Base-by-base conservation (phyloP, 2,888 invertebrate genomes). In the Podotricha telesiphe region DNA sequence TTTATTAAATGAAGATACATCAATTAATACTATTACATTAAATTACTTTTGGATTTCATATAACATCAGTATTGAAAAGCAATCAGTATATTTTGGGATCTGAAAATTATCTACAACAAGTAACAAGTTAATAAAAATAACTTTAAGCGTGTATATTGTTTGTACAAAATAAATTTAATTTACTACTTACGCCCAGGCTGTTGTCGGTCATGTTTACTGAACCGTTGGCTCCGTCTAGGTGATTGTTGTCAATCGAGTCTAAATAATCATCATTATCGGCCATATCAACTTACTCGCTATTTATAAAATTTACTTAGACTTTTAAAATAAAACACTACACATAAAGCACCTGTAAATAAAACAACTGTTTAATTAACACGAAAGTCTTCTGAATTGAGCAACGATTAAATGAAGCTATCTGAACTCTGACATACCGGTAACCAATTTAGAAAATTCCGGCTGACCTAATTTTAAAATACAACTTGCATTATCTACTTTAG, bases 211-310 rank as follows among this genome's bases (percentile, higher is more conserved):
- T 91, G 77, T 91, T 93, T 77, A 93, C 76, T 76, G 93, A 93
- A 78, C 95, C 95, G 90, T 95, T 95, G 73, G 94, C 93, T 79
- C 94, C 95, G 83, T 94, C 95, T 81, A 94, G 90, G 74, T 92
- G 92, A 88, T 92, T 91, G 85, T 89, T 91, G 79, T 92, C 92
- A 82, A 92, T 87, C 74, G 92, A 86, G 78, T 93, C 92, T 83
- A 91, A 86, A 90, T 89, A 92, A 81, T 93, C 93, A 82, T 91
- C 92, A 88, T 90, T 92, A 82, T 92, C 92, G 80, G 92, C 92
- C 92, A 92, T 92, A 81, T 85, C 87, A 83, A 84, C 82, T 77
- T 77, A 75, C 75, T 80, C 74, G 76, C 74, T 75, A 45, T 70
- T 67, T 72, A 72, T 64, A 72, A 67, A 68, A 67, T 56, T 22